These are phyloP conservation scores for Ochropleura plecta DNA, from an alignment of 2,888 invertebrate species.

Conservation along the genomic window DNA sequence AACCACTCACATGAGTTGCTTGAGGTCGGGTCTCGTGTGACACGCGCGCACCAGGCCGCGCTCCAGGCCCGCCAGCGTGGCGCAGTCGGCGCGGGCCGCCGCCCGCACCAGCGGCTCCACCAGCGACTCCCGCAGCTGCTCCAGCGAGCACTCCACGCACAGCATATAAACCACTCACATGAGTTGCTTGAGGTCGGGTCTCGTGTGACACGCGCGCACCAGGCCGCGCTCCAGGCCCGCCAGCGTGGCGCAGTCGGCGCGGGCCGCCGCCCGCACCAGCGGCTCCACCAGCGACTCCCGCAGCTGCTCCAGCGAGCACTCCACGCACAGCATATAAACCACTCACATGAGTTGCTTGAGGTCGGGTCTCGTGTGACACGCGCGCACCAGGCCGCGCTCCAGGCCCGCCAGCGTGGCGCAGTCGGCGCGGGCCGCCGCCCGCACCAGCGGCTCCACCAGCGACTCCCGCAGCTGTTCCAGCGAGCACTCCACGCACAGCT, in stretches of 20 bases:
- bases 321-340: constrained; percentile 54
- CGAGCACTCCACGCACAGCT: constrained; percentile 62
- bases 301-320: constrained; percentile 54
- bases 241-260: constrained; percentile 68
- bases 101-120: too few species aligned
- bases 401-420: constrained; percentile 72
- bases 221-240: constrained; percentile 75
- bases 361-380: constrained; percentile 68
- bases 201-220: constrained; percentile 70
- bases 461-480: constrained; percentile 53
- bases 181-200: constrained; percentile 69
- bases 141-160: too few species aligned
- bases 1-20: too few species aligned
- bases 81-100: too few species aligned
- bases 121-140: too few species aligned
- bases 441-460: constrained; percentile 73
- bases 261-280: constrained; percentile 61
- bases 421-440: constrained; percentile 56
- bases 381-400: constrained; percentile 74
- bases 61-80: too few species aligned
- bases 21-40: too few species aligned
- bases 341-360: constrained; percentile 75
- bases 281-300: constrained; percentile 72
- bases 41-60: too few species aligned
- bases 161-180: constrained; percentile 71